Evolutionary conservation across 2,797 vertebrate species (phyloP).

Genomic region (Danio jaintianensis): DNA sequence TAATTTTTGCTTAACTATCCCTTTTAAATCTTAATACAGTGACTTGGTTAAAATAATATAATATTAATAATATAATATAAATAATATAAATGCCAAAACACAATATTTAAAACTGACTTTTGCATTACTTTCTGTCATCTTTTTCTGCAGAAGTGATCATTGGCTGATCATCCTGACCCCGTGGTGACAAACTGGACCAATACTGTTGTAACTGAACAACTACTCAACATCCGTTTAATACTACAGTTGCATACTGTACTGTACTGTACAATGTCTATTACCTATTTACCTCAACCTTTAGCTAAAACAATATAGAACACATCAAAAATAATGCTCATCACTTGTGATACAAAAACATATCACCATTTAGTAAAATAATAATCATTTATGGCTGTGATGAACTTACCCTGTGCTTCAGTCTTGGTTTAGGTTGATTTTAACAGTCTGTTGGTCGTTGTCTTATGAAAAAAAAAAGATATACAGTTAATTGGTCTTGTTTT

Average conservation of each 20-base stretch:
- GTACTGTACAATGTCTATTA: neutral
- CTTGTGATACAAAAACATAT: neutral
- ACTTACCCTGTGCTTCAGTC: neutral
- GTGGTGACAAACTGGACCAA: constrained; percentile 81
- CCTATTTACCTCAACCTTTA: constrained; percentile 22
- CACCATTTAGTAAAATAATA: neutral
- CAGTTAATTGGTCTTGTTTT: neutral
- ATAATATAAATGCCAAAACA: too few species aligned
- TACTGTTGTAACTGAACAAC: constrained; percentile 75
- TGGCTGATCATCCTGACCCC: constrained; percentile 47
- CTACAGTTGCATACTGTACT: constrained; percentile 1
- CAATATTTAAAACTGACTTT: neutral
- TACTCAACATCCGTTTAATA: constrained; percentile 58
- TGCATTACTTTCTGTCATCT: neutral
- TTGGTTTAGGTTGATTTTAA: neutral
- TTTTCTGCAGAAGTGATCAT: constrained; percentile 25
- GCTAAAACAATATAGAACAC: neutral
- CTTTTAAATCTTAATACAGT: neutral
- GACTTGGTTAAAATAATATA: too few species aligned
- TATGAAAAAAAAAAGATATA: neutral
- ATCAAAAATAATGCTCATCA: neutral
- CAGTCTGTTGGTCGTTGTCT: neutral
- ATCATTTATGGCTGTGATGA: neutral
- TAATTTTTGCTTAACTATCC: neutral
- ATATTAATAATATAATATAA: too few species aligned